These are phyloP conservation scores for Bettongia penicillata DNA, from an alignment of 2,113 vertebrate species.

Conservation along the genomic window DNA sequence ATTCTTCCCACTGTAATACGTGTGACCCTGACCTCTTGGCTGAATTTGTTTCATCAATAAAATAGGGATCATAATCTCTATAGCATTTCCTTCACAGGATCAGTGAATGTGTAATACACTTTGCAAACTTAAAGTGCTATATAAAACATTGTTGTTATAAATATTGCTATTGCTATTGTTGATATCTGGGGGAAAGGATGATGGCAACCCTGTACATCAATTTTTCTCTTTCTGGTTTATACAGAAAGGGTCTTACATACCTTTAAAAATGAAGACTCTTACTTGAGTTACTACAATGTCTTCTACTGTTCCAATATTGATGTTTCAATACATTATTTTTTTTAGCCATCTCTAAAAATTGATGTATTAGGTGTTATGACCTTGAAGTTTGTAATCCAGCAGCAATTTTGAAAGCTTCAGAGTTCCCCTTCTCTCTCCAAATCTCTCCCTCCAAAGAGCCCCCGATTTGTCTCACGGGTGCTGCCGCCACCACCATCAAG, in stretches of 20 bases:
- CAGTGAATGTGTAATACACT: not conserved
- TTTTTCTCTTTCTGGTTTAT: not conserved
- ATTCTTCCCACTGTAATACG: not conserved
- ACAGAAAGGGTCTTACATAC: not conserved
- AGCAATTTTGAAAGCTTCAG: not conserved
- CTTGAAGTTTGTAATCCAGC: not conserved
- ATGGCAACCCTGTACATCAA: not conserved
- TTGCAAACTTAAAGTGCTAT: not conserved
- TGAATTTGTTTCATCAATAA: not conserved
- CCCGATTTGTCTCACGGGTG: slow-evolving; percentile 36
- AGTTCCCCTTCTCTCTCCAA: not conserved
- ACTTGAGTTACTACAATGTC: not conserved
- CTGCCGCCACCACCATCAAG: slow-evolving; percentile 7
- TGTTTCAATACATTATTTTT: not conserved
- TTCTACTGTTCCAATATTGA: not conserved
- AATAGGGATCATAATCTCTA: not conserved
- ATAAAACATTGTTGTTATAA: not conserved
- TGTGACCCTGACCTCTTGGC: not conserved
- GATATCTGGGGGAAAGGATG: not conserved
- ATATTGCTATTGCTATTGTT: not conserved
- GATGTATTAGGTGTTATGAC: not conserved
- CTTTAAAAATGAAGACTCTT: not conserved
- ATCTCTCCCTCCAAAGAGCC: slow-evolving; percentile 16
- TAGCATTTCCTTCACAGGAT: not conserved
- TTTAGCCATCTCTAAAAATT: not conserved